Evolutionary conservation across 2,888 invertebrate species (phyloP).

Genomic region (Yponomeuta evonymella): DNA sequence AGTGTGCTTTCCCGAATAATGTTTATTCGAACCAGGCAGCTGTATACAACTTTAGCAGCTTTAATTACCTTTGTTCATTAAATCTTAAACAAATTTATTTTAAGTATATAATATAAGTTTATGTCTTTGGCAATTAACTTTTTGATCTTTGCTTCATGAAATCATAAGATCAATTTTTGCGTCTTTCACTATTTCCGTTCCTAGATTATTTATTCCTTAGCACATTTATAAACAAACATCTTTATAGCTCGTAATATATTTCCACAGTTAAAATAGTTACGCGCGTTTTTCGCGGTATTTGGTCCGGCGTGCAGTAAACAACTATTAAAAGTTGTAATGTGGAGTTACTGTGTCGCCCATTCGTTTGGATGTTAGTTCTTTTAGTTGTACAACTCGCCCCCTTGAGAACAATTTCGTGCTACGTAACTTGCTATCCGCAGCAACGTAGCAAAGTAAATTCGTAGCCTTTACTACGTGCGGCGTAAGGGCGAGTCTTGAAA

Average conservation of each 20-base stretch:
- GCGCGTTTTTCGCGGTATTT: background rate
- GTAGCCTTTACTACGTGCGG: background rate
- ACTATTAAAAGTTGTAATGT: constrained; percentile 12
- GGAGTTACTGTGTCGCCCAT: constrained; percentile 16
- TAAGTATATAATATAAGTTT: no score
- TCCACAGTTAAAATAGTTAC: background rate
- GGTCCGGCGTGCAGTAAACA: constrained; percentile 1
- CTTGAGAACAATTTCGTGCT: background rate
- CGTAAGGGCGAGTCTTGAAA: background rate
- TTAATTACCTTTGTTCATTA: background rate
- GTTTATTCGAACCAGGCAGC: no score
- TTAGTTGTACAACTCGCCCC: background rate
- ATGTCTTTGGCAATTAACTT: background rate
- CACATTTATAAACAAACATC: background rate
- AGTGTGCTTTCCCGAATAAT: no score
- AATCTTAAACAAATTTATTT: background rate
- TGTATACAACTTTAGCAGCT: no score
- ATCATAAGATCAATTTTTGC: background rate
- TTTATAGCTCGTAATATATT: background rate
- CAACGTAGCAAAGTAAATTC: background rate
- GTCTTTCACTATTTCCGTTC: background rate
- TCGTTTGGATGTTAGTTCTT: background rate
- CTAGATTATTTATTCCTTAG: background rate
- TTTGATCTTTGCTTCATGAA: background rate
- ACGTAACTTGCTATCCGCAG: background rate